Evolutionary conservation across 2,888 invertebrate genomes (phyloP).

Genomic region (Abrostola tripartita): DNA sequence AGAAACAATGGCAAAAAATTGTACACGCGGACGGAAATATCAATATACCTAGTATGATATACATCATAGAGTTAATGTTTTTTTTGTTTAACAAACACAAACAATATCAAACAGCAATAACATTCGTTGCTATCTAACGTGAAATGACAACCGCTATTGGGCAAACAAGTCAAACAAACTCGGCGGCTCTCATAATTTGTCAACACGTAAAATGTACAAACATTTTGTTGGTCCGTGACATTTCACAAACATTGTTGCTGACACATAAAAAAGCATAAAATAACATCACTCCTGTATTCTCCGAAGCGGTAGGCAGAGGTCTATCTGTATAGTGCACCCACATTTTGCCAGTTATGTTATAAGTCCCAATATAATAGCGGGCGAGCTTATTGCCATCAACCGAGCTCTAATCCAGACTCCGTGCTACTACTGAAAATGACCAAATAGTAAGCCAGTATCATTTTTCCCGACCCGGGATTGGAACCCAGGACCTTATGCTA

Average conservation of each 20-base stretch:
- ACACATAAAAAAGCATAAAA: conserved; percentile 17
- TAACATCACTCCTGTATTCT: conserved; percentile 1
- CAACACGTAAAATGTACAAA: conserved; percentile 7
- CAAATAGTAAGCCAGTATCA: too few species aligned
- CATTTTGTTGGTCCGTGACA: not conserved
- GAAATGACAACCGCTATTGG: conserved; percentile 4
- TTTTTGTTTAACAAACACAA: not conserved
- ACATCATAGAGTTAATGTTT: not conserved
- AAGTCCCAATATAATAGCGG: too few species aligned
- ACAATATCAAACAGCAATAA: not conserved
- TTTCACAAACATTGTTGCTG: conserved; percentile 4
- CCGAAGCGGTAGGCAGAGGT: too few species aligned
- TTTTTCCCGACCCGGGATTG: not conserved
- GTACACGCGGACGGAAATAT: too few species aligned
- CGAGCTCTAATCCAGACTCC: too few species aligned
- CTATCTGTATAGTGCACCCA: too few species aligned
- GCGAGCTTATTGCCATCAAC: too few species aligned
- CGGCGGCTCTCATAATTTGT: conserved; percentile 2
- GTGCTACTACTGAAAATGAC: too few species aligned
- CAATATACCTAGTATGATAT: too few species aligned
- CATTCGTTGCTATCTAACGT: not conserved
- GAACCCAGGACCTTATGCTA: too few species aligned
- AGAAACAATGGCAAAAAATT: too few species aligned
- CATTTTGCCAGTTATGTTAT: too few species aligned
- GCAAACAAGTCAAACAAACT: conserved; percentile 5